These are phyloP conservation scores for Parelbella ahira DNA, from an alignment of 2,888 invertebrate species.

Conservation along the genomic window DNA sequence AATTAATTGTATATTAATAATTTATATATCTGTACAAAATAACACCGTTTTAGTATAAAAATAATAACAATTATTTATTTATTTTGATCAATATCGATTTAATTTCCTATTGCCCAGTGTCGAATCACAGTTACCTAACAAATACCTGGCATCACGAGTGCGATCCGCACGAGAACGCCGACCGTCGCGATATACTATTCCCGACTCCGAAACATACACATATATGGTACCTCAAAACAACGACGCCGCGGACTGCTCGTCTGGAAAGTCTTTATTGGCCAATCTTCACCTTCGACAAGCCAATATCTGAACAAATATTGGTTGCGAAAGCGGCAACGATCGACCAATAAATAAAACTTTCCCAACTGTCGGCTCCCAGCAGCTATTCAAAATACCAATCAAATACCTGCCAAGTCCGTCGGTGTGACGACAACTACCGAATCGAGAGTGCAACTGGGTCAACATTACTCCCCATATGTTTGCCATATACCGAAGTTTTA, in stretches of 20 bases:
- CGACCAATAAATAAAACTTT: conserved; percentile 45
- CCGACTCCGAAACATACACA: conserved; percentile 55
- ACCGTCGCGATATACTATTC: conserved; percentile 40
- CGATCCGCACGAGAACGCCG: conserved; percentile 48
- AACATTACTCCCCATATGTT: conserved; percentile 63
- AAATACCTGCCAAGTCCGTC: conserved; percentile 79
- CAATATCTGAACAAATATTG: conserved; percentile 21
- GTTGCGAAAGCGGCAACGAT: conserved; percentile 32
- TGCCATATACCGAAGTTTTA: conserved; percentile 75
- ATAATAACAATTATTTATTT: too few relatives aligned
- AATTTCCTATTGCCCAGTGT: conserved; percentile 24
- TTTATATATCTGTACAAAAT: too few relatives aligned
- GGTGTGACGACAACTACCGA: conserved; percentile 76
- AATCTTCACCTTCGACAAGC: conserved; percentile 37
- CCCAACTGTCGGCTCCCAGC: conserved; percentile 40
- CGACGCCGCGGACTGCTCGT: conserved; percentile 57
- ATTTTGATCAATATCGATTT: not conserved
- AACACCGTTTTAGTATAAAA: too few relatives aligned
- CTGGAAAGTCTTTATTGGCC: conserved; percentile 38
- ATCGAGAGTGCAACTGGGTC: conserved; percentile 66
- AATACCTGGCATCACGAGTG: conserved; percentile 64
- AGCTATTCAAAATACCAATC: conserved; percentile 76
- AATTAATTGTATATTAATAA: not conserved
- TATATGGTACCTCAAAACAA: conserved; percentile 64
- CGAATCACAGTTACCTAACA: conserved; percentile 53